A percentile compares a stretch with the other conserved stretches of the same genome.
Conservation (phyloP, 2,113 vertebrate genomes). For the Pomatostomus ruficeps region DNA sequence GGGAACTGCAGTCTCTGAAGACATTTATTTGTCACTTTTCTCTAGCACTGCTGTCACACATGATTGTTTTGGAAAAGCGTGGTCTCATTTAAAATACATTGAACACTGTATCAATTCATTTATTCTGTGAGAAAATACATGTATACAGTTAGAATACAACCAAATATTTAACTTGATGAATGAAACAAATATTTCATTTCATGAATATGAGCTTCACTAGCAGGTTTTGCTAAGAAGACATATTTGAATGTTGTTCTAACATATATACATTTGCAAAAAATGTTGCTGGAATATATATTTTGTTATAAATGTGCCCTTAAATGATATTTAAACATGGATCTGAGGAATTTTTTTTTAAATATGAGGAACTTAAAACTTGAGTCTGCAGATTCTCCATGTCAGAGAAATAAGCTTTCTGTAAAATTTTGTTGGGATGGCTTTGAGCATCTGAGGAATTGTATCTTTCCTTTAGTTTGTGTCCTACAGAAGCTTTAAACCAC, state of each 20-base stretch:
- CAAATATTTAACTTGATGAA: background rate
- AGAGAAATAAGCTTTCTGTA: background rate
- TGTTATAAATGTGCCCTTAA: background rate
- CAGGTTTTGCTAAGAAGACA: background rate
- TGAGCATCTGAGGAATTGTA: background rate
- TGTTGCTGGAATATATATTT: background rate
- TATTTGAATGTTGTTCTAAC: background rate
- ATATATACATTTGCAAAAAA: background rate
- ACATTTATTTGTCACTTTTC: background rate
- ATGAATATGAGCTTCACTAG: background rate
- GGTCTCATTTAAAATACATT: background rate
- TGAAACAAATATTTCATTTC: background rate
- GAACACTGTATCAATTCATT: background rate
- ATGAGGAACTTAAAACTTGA: background rate
- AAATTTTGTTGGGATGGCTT: background rate
- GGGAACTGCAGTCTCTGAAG: background rate
- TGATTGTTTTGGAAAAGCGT: background rate
- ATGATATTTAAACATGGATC: background rate
- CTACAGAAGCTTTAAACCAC: background rate
- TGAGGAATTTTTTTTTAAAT: background rate
- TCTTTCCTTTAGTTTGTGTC: background rate
- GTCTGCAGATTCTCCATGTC: background rate
- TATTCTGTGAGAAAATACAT: background rate
- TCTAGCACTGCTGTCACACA: background rate
- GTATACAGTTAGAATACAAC: background rate